phyloP scores from a whole-genome alignment of 2,797 vertebrate species.

The Holocentrus rufus region DNA sequence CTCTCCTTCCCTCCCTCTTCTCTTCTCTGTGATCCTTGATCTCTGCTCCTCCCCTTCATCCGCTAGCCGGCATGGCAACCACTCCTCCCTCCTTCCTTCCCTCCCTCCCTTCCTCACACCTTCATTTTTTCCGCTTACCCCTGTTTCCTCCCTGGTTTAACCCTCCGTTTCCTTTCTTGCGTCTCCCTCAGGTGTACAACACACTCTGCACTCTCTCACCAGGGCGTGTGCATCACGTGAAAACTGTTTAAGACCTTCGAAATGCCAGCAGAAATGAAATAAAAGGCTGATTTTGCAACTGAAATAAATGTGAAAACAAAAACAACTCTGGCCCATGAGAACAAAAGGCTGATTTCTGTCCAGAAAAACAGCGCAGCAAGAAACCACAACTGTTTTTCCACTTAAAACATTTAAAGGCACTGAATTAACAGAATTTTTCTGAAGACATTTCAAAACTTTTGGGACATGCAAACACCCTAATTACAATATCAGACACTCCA shows the following conservation, averaged over 20 bases:
- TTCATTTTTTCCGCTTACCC: neutral
- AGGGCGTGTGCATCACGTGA: neutral
- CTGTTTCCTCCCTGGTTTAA: neutral
- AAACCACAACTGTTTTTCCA: neutral
- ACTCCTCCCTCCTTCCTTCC: slow-evolving; percentile 74
- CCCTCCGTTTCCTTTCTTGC: slow-evolving; percentile 71
- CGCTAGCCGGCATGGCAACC: slow-evolving; percentile 74
- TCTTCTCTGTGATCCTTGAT: slow-evolving; percentile 49
- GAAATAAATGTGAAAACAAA: neutral
- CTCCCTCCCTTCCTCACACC: slow-evolving; percentile 39
- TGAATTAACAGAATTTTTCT: neutral
- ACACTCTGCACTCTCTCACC: neutral
- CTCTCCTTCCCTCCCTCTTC: slow-evolving; percentile 52
- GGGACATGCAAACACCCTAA: neutral
- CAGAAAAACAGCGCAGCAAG: neutral
- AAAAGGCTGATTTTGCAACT: too few species aligned
- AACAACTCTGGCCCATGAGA: neutral
- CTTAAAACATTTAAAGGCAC: neutral
- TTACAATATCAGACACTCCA: neutral
- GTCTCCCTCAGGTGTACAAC: neutral
- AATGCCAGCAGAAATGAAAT: neutral
- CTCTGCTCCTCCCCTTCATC: slow-evolving; percentile 65
- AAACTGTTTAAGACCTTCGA: neutral
- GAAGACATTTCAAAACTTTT: slow-evolving; percentile 6
- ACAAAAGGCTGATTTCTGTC: neutral